phyloP scores from a whole-genome alignment of 37 sponge, comb jelly and placozoan genomes.

The Sycon ciliatum region DNA sequence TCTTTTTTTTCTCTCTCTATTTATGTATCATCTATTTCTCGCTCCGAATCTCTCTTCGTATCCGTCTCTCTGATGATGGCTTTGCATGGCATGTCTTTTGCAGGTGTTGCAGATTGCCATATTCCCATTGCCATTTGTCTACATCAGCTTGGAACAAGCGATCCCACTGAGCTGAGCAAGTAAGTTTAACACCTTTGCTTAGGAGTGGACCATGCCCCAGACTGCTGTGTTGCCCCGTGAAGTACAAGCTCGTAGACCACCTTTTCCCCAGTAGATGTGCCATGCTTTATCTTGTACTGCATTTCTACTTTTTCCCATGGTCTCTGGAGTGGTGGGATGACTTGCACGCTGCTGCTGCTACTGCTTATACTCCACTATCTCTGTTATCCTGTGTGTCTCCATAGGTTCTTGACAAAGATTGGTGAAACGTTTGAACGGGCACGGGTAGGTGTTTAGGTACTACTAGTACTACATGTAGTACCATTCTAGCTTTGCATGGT shows the following conservation, averaged over 20 bases:
- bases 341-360: neutral
- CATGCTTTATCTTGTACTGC: no score
- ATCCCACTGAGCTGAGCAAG: neutral
- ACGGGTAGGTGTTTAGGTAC: constrained; percentile 58
- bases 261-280: no score
- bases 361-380: neutral
- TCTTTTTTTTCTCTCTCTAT: neutral
- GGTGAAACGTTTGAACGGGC: constrained; percentile 67
- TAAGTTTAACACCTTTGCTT: no score
- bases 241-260: no score
- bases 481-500: no score
- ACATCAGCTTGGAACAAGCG: neutral
- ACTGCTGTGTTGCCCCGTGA: no score
- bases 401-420: constrained; percentile 53
- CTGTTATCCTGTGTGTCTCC: neutral
- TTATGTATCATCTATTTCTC: neutral
- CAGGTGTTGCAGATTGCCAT: constrained; percentile 13
- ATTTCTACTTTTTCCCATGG: no score
- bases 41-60: no score
- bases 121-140: neutral
- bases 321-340: no score
- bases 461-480: no score
- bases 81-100: no score
- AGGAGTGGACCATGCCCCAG: constrained; percentile 26
- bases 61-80: no score